Evolutionary conservation across 2,888 invertebrate species (phyloP).

Genomic region (Heliconius ismenius): DNA sequence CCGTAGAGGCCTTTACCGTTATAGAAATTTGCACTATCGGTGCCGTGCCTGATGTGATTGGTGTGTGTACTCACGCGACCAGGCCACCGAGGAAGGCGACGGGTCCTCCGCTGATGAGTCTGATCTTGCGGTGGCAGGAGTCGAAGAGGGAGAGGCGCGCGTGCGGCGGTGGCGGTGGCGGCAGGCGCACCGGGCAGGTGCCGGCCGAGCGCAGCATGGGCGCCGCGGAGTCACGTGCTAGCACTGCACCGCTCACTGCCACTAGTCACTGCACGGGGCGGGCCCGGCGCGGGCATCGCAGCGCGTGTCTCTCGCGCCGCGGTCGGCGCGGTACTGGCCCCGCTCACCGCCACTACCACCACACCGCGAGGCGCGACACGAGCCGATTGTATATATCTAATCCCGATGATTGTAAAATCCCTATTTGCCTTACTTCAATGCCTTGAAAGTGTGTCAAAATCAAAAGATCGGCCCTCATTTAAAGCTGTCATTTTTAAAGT

Average conservation of each 20-base stretch:
- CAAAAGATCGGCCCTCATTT: background rate
- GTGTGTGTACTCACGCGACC: slow-evolving; percentile 84
- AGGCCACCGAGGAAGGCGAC: slow-evolving; percentile 86
- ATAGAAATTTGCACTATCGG: slow-evolving; percentile 32
- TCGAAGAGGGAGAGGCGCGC: slow-evolving; percentile 85
- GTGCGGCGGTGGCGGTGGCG: slow-evolving; percentile 74
- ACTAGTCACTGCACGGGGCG: slow-evolving; percentile 56
- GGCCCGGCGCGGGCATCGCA: slow-evolving; percentile 77
- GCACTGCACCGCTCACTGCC: slow-evolving; percentile 40
- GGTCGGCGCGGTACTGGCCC: slow-evolving; percentile 76
- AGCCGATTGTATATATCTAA: slow-evolving; percentile 13
- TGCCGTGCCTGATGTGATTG: background rate
- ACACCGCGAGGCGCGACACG: slow-evolving; percentile 16
- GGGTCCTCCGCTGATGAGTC: slow-evolving; percentile 85
- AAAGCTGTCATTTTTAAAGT: background rate
- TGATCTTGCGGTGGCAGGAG: slow-evolving; percentile 87
- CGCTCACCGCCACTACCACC: too few species aligned
- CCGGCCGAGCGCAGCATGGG: slow-evolving; percentile 71
- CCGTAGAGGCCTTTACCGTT: slow-evolving; percentile 39
- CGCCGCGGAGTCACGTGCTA: slow-evolving; percentile 48
- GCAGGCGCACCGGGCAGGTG: slow-evolving; percentile 71
- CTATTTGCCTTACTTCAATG: background rate
- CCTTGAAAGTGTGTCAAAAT: background rate
- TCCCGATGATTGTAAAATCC: background rate
- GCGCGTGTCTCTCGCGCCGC: slow-evolving; percentile 63